Base-by-base conservation (phyloP, 2,113 vertebrate genomes). In the Atlantisia rogersi region DNA sequence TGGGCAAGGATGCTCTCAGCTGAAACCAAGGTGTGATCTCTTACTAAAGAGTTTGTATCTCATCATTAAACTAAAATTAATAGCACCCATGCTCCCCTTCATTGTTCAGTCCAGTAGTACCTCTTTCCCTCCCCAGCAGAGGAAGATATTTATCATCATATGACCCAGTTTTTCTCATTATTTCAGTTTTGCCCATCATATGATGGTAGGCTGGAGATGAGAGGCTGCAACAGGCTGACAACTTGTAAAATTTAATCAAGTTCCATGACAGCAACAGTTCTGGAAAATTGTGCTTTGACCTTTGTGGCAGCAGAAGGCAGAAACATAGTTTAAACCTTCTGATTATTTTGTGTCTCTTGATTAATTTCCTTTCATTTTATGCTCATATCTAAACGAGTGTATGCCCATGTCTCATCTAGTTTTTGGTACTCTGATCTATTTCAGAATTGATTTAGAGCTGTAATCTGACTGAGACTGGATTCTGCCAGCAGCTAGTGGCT, bases 211-310 rank as follows among this genome's bases (percentile, higher is more conserved):
- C 31, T 84, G 29, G 39, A 90, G 44, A 94, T 88, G 74, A 90
- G 93, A 89, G 75, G 53, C 50, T 83, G 37, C 73, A 90, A 71
- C 91, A 46, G 48, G n/a, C 55, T 77, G 63, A 58, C 68, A 81
- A 83, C 56, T 70, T 89, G 48, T 24, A 58, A 81, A 76, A 88
- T 92, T 78, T 93, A 82, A 93, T 95, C 82, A 86, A 82, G 59
- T 77, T 96, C 29, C 3, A 2, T 94, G 69, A 78, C 56, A 94
- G 52, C 59, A 88, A 55, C 64, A 75, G 19, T 82, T 91, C 75
- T 56, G 63, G 62, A 87, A 81, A 92, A 93, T 44, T 83, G 26
- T 52, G 24, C 29, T 90, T 92, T 92, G 42, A 86, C 88, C 71
- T 88, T 90, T 83, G 58, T 73, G 74, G 59, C 31, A 81, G 40